These are phyloP conservation scores for Pterobdella sp. DNA, from an alignment of 2,888 invertebrate species.

Conservation along the genomic window DNA sequence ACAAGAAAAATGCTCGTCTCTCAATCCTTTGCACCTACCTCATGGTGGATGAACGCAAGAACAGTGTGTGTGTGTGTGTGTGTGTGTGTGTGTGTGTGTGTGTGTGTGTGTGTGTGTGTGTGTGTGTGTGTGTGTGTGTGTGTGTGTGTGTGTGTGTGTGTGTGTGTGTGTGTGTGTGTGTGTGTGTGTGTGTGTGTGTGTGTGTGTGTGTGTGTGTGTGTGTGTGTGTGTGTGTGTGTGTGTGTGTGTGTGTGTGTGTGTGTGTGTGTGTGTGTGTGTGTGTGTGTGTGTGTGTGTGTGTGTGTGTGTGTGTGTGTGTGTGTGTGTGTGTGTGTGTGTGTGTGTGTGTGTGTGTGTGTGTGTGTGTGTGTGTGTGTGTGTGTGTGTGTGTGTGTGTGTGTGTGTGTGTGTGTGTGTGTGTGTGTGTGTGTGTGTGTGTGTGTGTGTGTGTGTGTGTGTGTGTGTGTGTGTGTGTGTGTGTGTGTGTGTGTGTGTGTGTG, in stretches of 20 bases:
- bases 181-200: constrained; percentile 26
- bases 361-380: constrained; percentile 2
- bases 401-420: constrained; percentile 25
- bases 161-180: constrained; percentile 24
- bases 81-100: constrained; percentile 1
- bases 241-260: constrained; percentile 12
- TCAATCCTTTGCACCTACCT: no score
- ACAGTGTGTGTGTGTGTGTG: constrained; percentile 12
- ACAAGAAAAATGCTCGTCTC: no score
- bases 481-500: not conserved
- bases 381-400: constrained; percentile 19
- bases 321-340: constrained; percentile 1
- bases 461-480: constrained; percentile 21
- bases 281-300: not conserved
- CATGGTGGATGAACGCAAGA: no score
- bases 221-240: constrained; percentile 20
- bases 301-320: constrained; percentile 9
- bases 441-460: constrained; percentile 24
- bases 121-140: constrained; percentile 1
- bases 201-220: constrained; percentile 25
- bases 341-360: constrained; percentile 1
- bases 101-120: constrained; percentile 1
- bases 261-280: not conserved
- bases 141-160: constrained; percentile 18
- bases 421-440: constrained; percentile 25